Percentiles rank a stretch among this genome's conserved stretches.
phyloP scores from a whole-genome alignment of 1,140 invertebrate species.

The Drosophila sturtevanti region DNA sequence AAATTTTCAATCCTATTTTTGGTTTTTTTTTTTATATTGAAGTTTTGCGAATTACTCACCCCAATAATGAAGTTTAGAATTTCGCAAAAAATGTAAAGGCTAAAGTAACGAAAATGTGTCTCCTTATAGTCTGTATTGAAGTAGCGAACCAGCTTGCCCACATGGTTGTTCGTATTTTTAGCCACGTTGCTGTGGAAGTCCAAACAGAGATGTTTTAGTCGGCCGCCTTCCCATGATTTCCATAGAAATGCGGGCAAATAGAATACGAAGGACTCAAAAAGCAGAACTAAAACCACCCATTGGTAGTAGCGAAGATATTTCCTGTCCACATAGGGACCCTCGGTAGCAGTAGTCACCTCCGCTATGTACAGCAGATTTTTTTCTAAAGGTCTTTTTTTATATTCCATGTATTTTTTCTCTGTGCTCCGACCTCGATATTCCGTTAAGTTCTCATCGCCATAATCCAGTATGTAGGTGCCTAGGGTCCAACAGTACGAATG shows the following conservation, averaged over 20 bases:
- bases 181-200: conserved; percentile 80
- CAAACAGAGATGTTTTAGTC: conserved; percentile 84
- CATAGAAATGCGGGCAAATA: conserved; percentile 90
- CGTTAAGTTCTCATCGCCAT: conserved; percentile 80
- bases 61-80: conserved; percentile 88
- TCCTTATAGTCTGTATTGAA: conserved; percentile 84
- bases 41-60: conserved; percentile 82
- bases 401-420: background rate
- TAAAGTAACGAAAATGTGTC: conserved; percentile 87
- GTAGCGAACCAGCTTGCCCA: conserved; percentile 84
- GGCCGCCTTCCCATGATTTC: conserved; percentile 89
- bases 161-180: conserved; percentile 84
- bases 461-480: conserved; percentile 87
- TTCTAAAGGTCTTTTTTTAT: conserved; percentile 30
- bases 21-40: no score
- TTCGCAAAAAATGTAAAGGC: conserved; percentile 88
- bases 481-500: conserved; percentile 91
- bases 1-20: no score
- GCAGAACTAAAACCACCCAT: conserved; percentile 92
- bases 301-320: conserved; percentile 92
- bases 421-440: conserved; percentile 41
- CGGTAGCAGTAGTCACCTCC: conserved; percentile 36
- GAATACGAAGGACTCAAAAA: conserved; percentile 90
- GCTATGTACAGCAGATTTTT: conserved; percentile 6
- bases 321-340: conserved; percentile 82